Percentiles rank a stretch among this genome's conserved stretches.
These are phyloP conservation scores for Dasysyrphus tricinctus DNA, from an alignment of 2,888 invertebrate genomes.

Conservation along the genomic window DNA sequence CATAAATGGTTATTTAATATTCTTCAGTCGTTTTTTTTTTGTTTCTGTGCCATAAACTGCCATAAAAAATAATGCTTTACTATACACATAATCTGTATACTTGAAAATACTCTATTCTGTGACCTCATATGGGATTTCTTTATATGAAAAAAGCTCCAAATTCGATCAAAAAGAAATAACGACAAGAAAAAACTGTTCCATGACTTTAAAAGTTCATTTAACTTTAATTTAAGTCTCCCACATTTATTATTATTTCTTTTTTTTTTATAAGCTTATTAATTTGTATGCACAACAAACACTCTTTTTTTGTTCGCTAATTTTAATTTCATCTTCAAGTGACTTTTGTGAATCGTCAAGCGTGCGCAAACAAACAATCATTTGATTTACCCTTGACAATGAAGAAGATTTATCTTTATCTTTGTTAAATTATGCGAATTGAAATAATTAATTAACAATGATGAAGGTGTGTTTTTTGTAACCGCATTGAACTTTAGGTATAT, in stretches of 20 bases:
- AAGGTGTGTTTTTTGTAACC: too few relatives aligned
- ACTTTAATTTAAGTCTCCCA: neutral
- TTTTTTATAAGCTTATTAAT: neutral
- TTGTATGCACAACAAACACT: slow-evolving; percentile 27
- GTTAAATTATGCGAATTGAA: neutral
- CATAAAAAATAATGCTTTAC: neutral
- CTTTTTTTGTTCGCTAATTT: neutral
- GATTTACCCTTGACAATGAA: slow-evolving; percentile 19
- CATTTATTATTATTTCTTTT: too few relatives aligned
- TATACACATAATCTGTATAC: neutral
- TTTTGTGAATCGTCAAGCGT: neutral
- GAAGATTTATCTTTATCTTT: slow-evolving; percentile 18
- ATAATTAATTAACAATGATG: neutral
- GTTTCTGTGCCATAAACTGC: neutral
- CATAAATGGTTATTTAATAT: slow-evolving; percentile 4
- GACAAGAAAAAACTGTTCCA: neutral
- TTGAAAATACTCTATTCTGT: neutral
- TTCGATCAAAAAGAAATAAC: neutral
- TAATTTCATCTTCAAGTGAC: slow-evolving; percentile 24
- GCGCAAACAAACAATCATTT: neutral
- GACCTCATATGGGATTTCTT: neutral
- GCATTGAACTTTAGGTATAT: too few relatives aligned
- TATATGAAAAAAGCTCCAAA: neutral
- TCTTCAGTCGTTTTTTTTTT: neutral
- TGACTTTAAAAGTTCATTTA: slow-evolving; percentile 17